phyloP scores from a whole-genome alignment of 2,113 vertebrate species.

The Hippoglossus stenolepis region DNA sequence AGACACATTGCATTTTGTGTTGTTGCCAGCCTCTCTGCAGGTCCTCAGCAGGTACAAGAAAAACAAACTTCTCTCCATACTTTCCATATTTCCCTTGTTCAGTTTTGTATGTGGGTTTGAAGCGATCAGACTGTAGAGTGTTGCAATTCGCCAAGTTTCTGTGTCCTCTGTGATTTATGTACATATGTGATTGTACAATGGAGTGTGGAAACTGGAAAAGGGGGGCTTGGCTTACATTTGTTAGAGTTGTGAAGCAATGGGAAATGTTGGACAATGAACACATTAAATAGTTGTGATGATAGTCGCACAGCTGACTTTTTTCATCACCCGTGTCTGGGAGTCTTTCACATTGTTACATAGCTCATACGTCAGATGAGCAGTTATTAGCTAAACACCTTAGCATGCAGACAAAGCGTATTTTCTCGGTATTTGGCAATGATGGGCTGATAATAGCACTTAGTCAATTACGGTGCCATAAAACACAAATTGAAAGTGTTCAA shows the following conservation, averaged over 20 bases:
- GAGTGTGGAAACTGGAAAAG: constrained; percentile 43
- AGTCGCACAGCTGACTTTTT: neutral
- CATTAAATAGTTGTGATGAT: neutral
- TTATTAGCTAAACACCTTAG: constrained; percentile 19
- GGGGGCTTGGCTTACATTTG: constrained; percentile 33
- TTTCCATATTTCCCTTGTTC: constrained; percentile 40
- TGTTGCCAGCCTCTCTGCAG: constrained; percentile 41
- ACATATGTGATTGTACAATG: constrained; percentile 29
- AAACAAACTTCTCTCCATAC: constrained; percentile 27
- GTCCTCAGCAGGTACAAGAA: constrained; percentile 4
- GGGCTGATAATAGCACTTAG: constrained; percentile 41
- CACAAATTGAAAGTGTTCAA: constrained; percentile 29
- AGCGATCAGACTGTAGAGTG: constrained; percentile 8
- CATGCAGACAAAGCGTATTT: neutral
- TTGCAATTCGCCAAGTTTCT: constrained; percentile 30
- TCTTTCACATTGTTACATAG: constrained; percentile 15
- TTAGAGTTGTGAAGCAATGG: constrained; percentile 32
- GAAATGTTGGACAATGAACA: constrained; percentile 1
- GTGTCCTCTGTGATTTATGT: constrained; percentile 36
- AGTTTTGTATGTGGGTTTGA: constrained; percentile 20
- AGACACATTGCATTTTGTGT: constrained; percentile 30
- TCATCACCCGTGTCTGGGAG: neutral
- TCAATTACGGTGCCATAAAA: constrained; percentile 35
- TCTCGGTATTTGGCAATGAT: neutral
- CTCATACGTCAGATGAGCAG: neutral